Evolutionary conservation across 53 echinoderm and acorn worm species (phyloP).

Genomic region (Arbacia lixula): DNA sequence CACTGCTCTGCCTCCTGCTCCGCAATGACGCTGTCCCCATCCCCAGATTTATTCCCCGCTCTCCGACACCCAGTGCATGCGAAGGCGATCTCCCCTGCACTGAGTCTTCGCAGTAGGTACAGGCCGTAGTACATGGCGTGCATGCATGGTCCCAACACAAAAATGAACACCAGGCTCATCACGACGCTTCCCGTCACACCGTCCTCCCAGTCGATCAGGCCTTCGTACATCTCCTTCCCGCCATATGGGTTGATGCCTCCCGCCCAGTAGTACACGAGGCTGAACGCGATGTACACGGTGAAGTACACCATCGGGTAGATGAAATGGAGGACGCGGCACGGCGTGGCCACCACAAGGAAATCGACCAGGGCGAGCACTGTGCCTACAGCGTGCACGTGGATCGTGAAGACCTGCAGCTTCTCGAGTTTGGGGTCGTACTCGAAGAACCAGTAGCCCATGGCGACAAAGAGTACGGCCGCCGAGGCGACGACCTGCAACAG

Average conservation of each 20-base stretch:
- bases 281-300: conserved; percentile 63
- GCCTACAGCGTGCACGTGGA: conserved; percentile 74
- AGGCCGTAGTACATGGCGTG: conserved; percentile 42
- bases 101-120: conserved; percentile 24
- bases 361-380: conserved; percentile 59
- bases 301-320: conserved; percentile 61
- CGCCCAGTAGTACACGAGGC: conserved; percentile 56
- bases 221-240: conserved; percentile 65
- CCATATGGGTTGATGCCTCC: conserved; percentile 81
- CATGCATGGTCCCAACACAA: conserved; percentile 32
- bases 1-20: too few species aligned
- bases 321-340: conserved; percentile 69
- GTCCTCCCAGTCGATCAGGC: conserved; percentile 72
- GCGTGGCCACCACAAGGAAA: conserved; percentile 38
- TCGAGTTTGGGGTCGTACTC: conserved; percentile 65
- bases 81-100: conserved; percentile 29
- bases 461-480: conserved; percentile 60
- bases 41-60: background rate
- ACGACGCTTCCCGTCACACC: background rate
- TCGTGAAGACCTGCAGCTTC: conserved; percentile 65
- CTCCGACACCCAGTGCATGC: conserved; percentile 1
- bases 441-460: conserved; percentile 72
- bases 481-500: conserved; percentile 67
- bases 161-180: conserved; percentile 7
- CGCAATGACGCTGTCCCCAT: too few species aligned